Evolutionary conservation across 1,140 invertebrate genomes (phyloP).

Genomic region (Drosophila mojavensis): DNA sequence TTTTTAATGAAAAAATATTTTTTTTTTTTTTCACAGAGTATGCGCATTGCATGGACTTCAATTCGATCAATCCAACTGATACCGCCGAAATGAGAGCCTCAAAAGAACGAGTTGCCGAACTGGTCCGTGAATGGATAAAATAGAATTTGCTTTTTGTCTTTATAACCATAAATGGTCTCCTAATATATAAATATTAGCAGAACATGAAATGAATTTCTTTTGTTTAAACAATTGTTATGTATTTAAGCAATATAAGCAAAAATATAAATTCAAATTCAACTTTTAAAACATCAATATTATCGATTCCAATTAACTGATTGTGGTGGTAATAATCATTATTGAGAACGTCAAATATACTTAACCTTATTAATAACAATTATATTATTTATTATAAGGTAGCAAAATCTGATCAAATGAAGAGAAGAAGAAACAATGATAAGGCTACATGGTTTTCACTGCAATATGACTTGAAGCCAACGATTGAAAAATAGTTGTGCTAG

Average conservation of each 20-base stretch:
- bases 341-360: background rate
- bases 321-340: background rate
- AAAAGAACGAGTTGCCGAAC: conserved; percentile 63
- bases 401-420: background rate
- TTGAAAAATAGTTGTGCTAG: background rate
- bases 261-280: background rate
- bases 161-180: too few relatives aligned
- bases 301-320: background rate
- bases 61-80: conserved; percentile 84
- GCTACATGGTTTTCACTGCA: conserved; percentile 29
- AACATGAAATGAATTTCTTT: background rate
- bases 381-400: background rate
- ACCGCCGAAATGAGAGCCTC: conserved; percentile 84
- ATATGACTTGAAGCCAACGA: conserved; percentile 15
- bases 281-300: background rate
- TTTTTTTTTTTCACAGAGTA: conserved; percentile 84
- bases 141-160: conserved; percentile 12
- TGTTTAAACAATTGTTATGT: background rate
- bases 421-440: conserved; percentile 40
- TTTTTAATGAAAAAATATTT: too few relatives aligned
- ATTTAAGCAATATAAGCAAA: background rate
- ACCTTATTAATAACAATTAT: background rate
- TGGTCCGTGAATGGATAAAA: conserved; percentile 74
- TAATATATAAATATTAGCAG: background rate
- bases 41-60: conserved; percentile 89